Percentiles rank a stretch among this genome's conserved stretches.
phyloP scores from a whole-genome alignment of 2,113 vertebrate genomes.

The Sander lucioperca region DNA sequence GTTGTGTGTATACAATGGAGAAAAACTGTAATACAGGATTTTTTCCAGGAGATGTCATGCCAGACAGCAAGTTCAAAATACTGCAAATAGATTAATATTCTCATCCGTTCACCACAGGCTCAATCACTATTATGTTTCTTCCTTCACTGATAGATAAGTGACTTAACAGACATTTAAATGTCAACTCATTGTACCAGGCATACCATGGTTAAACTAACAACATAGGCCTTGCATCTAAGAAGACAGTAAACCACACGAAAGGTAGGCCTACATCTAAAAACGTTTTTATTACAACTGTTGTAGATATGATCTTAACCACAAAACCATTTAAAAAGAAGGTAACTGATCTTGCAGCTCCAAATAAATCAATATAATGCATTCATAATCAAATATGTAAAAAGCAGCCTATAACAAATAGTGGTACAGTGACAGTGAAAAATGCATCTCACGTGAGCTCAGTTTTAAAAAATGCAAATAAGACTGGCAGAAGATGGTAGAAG shows the following conservation, averaged over 20 bases:
- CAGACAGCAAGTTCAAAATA: too few species aligned
- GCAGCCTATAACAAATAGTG: slow-evolving; percentile 57
- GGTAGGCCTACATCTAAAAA: slow-evolving; percentile 2
- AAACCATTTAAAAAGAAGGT: slow-evolving; percentile 15
- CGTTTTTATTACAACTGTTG: slow-evolving; percentile 59
- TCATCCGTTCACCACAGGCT: too few species aligned
- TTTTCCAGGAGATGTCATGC: too few species aligned
- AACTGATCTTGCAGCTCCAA: slow-evolving; percentile 28
- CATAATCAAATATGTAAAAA: slow-evolving; percentile 42
- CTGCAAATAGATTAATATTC: too few species aligned
- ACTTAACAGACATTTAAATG: too few species aligned
- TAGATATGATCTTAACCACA: slow-evolving; percentile 30
- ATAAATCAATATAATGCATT: slow-evolving; percentile 23
- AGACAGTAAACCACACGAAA: slow-evolving; percentile 22
- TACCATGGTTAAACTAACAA: background rate
- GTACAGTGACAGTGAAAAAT: slow-evolving; percentile 41
- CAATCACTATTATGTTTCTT: too few species aligned
- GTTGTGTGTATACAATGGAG: too few species aligned
- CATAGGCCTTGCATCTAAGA: background rate
- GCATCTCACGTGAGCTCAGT: slow-evolving; percentile 23
- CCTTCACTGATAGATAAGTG: too few species aligned
- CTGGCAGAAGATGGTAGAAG: slow-evolving; percentile 39
- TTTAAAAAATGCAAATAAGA: slow-evolving; percentile 12
- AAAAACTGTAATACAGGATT: too few species aligned
- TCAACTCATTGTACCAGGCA: too few species aligned